A percentile compares a stretch with the other conserved stretches of the same genome.
phyloP scores from a whole-genome alignment of 2,797 vertebrate genomes.

The Acanthornis magna region DNA sequence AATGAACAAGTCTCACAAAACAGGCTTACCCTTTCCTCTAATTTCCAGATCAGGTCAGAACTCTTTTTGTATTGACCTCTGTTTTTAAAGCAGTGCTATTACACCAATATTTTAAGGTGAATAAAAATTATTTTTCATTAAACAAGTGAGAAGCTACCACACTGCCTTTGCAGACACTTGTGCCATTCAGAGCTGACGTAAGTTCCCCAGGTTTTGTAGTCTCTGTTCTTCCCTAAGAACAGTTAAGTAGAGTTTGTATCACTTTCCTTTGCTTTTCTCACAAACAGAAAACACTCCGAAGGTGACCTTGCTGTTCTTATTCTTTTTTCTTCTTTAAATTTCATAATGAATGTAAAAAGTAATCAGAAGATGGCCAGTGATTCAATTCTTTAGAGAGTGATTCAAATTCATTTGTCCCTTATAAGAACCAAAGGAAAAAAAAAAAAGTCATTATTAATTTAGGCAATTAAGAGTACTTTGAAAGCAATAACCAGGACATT shows the following conservation, averaged over 20 bases:
- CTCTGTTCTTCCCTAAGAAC: background rate
- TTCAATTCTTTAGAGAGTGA: conserved; percentile 71
- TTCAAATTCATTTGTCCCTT: conserved; percentile 76
- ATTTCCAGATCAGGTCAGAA: background rate
- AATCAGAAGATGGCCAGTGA: conserved; percentile 64
- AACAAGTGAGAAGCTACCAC: background rate
- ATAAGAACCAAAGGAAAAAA: conserved; percentile 43
- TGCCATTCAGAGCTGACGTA: background rate
- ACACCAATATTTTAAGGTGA: background rate
- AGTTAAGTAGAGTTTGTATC: background rate
- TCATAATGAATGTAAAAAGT: conserved; percentile 67
- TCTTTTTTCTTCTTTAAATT: conserved; percentile 28
- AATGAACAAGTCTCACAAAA: background rate
- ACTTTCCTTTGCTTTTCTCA: background rate
- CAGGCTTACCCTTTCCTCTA: background rate
- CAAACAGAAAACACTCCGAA: conserved; percentile 17
- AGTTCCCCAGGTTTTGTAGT: background rate
- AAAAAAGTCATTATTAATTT: conserved; percentile 76
- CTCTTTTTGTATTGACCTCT: background rate
- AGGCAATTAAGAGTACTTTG: conserved; percentile 78
- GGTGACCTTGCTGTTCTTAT: conserved; percentile 64
- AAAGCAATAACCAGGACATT: conserved; percentile 77
- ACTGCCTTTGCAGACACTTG: background rate
- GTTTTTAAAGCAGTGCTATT: background rate
- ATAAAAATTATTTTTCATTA: background rate